Evolutionary conservation across 2,888 invertebrate genomes (phyloP), one percentile per base, ranked within the genome.

Genomic region (Notodonta dromedarius): DNA sequence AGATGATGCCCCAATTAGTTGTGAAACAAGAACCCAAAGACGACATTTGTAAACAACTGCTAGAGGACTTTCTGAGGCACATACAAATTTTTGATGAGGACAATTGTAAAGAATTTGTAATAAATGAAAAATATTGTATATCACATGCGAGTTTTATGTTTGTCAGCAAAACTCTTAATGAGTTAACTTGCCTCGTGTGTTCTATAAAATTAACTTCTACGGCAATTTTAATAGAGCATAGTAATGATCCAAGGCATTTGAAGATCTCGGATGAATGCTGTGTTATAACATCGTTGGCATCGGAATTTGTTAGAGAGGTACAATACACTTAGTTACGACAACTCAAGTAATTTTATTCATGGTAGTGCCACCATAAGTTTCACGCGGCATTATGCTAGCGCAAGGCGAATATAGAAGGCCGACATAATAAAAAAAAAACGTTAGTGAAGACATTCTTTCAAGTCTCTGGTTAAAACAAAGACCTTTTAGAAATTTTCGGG

Each of bases 301-400:
- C 76, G 0, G 88, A 88, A 63, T 86, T 86, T 61, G 67, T 87
- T n/a, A 72, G 87, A 77, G 82, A 86, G 83, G 88, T 88, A 71
- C 24, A 1, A 24, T 24, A 24, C 2, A 24, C 24, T 24, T 24
- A 24, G 24, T 24, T 24, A 24, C 24, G 1, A 24, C 24, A 24
- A 24, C 24, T 24, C n/a, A n/a, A n/a, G n/a, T n/a, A n/a, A n/a
- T n/a, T n/a, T n/a, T n/a, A n/a, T n/a, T n/a, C n/a, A 24, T 24
- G 24, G 24, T 24, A 24, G 24, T 24, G 24, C 24, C 24, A 24
- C 24, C 24, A 24, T 24, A 24, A 24, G 24, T 24, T 24, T 24
- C 24, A 24, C 24, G 24, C 24, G 24, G 24, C 2, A 24, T 24
- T 24, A 24, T 24, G 24, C 24, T 24, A 24, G 24, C 1, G 24